Evolutionary conservation across 2,113 vertebrate genomes (phyloP), one percentile per base, ranked within the genome.

Genomic region (Trichomycterus rosablanca): DNA sequence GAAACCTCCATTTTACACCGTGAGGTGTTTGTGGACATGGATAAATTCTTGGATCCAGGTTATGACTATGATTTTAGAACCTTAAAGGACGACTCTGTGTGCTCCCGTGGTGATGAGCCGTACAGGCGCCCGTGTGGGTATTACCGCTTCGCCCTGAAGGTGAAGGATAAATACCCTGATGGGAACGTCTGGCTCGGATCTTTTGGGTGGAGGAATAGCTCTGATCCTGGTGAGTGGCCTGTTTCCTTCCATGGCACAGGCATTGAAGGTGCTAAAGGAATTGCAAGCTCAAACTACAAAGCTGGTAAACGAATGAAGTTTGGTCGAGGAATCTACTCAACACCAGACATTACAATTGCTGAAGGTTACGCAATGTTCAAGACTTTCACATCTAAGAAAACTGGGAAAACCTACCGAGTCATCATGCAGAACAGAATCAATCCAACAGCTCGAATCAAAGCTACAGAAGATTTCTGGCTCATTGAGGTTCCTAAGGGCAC

Each of bases 391-490:
- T 83, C 81, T 45, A 30, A 64, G 18, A 70, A 24, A 55, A 77
- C 72, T 4, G 76, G 74, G 4, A 81, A 80, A 61, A 77, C 1
- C 0, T 83, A 82, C 70, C 59, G 74, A 15, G 77, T 79, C 48
- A 32, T 84, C 28, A 76, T 87, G 9, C 85, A 85, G 79, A 87
- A 84, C 73, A 72, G 81, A 35, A 78, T 85, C 64, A 84, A 83
- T 63, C 79, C 77, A 0, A 2, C 5, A 1, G n/a, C 1, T 7
- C 10, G 26, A 7, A 80, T 67, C 7, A 15, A 66, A 23, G 57
- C 56, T 3, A 8, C n/a, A n/a, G n/a, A 60, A 1, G 40, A 59
- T 1, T 11, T 74, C 2, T 87, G 84, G 84, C 4, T 86, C 66
- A 73, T 86, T 7, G 35, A 46, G 8, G 18, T 73, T 40, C 70